Base-by-base conservation (phyloP, 2,113 vertebrate genomes). In the Spheniscus mendiculus region DNA sequence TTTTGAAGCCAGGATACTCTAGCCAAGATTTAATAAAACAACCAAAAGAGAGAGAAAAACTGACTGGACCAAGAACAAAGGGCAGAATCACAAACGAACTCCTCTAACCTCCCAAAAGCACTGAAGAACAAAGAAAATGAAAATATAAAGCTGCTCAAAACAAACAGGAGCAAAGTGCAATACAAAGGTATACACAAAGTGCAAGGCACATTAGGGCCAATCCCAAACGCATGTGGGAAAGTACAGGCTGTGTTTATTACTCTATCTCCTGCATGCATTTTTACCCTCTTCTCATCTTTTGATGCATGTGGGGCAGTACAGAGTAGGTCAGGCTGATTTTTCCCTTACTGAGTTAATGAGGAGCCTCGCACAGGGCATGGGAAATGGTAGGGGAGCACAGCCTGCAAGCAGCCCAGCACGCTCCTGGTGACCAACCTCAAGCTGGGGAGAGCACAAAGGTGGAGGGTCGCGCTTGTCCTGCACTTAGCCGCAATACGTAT, bases 21-120 rank as follows among this genome's bases (percentile, higher is more conserved):
- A 91, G 91, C 61, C 52, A 90, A 91, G 78, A 93, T 87, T 89
- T 89, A 96, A 89, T 92, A 96, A 94, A 96, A 94, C 80, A 97
- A 94, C 83, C 93, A 78, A 89, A 87, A 66, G 55, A 70, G 87
- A 90, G 34, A 67, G 65, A 84, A 95, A 72, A 96, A 76, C 80
- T 53, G 82, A 71, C 77, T 83, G 69, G 95, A 91, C 47, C 34
- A 85, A 94, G 81, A 93, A 91, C 53, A 93, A 91, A 95, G 89
- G 70, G 44, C 77, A 95, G 73, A 61, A 79, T 67, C 65, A 85
- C 89, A 94, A 87, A 91, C 63, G 25, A 86, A 91, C 70, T 3
- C 1, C 29, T 66, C 47, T 79, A 91, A 91, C 87, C 69, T 82
- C 62, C 84, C 87, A 93, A 89, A 84, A 91, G 32, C 23, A 71